phyloP scores from a whole-genome alignment of 2,797 vertebrate genomes.

The Lagodon rhomboides region DNA sequence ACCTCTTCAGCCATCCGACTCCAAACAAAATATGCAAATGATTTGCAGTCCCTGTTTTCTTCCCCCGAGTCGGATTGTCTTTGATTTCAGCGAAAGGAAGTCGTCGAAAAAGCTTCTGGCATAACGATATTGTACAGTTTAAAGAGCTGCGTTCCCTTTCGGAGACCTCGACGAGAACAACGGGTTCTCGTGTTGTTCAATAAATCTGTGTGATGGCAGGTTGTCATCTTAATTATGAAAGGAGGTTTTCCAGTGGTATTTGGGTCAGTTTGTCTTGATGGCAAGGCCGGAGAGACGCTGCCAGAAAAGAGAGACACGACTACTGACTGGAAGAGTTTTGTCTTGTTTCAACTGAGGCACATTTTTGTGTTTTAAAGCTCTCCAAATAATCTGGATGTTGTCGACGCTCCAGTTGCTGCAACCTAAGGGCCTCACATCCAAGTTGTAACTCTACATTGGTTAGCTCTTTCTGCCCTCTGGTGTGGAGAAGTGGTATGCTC shows the following conservation, averaged over 20 bases:
- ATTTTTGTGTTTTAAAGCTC: neutral
- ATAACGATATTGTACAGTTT: neutral
- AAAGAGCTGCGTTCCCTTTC: neutral
- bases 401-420: neutral
- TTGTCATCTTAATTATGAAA: constrained; percentile 7
- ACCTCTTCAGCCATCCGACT: constrained; percentile 33
- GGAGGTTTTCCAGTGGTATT: constrained; percentile 18
- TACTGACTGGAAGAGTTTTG: neutral
- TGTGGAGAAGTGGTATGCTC: constrained; percentile 27
- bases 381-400: neutral
- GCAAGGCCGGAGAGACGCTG: neutral
- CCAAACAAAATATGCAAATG: constrained; percentile 64
- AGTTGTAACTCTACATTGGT: neutral
- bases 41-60: constrained; percentile 35
- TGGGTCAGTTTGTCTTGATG: constrained; percentile 29
- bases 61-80: constrained; percentile 22
- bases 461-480: constrained; percentile 65
- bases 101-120: neutral
- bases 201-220: constrained; percentile 17
- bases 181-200: neutral
- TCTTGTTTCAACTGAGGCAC: neutral
- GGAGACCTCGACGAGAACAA: neutral
- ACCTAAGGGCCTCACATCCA: neutral
- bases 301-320: neutral
- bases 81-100: constrained; percentile 42